Evolutionary conservation across 2,888 invertebrate species (phyloP), one percentile per base, ranked within the genome.

Genomic region (Nomada fucata): DNA sequence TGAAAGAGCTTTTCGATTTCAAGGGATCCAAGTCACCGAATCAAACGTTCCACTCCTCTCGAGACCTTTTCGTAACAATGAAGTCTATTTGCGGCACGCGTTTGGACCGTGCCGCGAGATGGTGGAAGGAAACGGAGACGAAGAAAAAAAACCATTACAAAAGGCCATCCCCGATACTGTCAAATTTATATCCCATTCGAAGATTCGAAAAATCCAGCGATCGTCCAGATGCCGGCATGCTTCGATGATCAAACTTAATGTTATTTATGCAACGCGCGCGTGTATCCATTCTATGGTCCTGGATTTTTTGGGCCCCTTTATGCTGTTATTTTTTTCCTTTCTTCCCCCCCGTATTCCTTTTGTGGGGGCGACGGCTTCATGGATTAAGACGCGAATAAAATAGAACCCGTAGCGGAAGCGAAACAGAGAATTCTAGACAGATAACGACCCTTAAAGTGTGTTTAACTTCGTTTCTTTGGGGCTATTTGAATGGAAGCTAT

Each of bases 251-350:
- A 91, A 92, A 91, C 90, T 89, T 91, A 92, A 92, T 91, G 88
- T 91, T 91, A 87, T 91, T 91, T 92, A 91, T 90, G 91, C 90
- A 92, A 91, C 89, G 86, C 90, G 88, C 87, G 90, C 84, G 90
- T 89, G 82, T 36, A 65, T 29, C 69, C 60, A 61, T 80, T 83
- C 74, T 65, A 55, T 68, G 59, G 60, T 53, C 42, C 68, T 69
- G 80, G 84, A 82, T 86, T 79, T 83, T 83, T 57, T 29, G 78
- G 82, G 87, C 71, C 86, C 64, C 76, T 82, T 86, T 83, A 88
- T 86, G 79, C 78, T 55, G 59, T 64, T 59, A 29, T 53, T 52
- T 75, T 76, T 87, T 36, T 59, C 23, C 4, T n/a, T 61, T 20
- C 42, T 52, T 61, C 15, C 10, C 23, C n/a, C 2, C 42, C 18